Base-by-base conservation (phyloP, 1,140 invertebrate genomes). In the Plutomurus gul region DNA sequence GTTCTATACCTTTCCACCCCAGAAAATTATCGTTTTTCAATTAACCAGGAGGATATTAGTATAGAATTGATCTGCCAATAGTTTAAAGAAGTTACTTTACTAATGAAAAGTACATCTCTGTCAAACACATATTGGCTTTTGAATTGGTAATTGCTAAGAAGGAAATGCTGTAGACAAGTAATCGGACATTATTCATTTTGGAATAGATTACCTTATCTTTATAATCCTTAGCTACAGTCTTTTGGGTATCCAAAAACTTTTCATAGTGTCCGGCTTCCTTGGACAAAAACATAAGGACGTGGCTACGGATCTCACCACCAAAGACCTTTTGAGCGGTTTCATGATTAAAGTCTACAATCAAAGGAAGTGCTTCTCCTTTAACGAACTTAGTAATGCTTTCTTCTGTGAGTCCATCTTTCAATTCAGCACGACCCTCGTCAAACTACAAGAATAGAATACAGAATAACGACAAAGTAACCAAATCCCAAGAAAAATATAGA, bases 301-400 rank as follows among this genome's bases (percentile, higher is more conserved):
- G 98, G 82, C 92, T 94, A 88, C 99, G 99, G 86, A 99, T 95
- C 76, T 97, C 94, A 82, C 98, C 98, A 83, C 96, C 95, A 87
- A 99, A 99, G 86, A 99, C 98, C 87, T 99, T 99, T 83, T 94
- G 92, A 5, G 96, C 98, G 37, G 95, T 98, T 87, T 98, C 94
- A 84, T 98, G 96, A 82, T 96, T 99, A 89, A 99, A 99, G 87
- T 99, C 97, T 74, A 98, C 93, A 84, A 99, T 92, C 56, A 97
- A 87, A 70, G 98, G 97, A 85, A 99, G 88, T 77, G 94, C 92
- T 85, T 99, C 92, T 18, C 91, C 88, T 81, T 90, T 88, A 78
- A 99, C 90, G 89, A 99, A 99, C 83, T 92, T 92, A 86, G 92
- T 93, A 60, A 99, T 85, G 39, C 87, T 86, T 56, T 92, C 91